Evolutionary conservation across 2,797 vertebrate genomes (phyloP), one percentile per base, ranked within the genome.

Genomic region (Xiphorhynchus erythropygius): DNA sequence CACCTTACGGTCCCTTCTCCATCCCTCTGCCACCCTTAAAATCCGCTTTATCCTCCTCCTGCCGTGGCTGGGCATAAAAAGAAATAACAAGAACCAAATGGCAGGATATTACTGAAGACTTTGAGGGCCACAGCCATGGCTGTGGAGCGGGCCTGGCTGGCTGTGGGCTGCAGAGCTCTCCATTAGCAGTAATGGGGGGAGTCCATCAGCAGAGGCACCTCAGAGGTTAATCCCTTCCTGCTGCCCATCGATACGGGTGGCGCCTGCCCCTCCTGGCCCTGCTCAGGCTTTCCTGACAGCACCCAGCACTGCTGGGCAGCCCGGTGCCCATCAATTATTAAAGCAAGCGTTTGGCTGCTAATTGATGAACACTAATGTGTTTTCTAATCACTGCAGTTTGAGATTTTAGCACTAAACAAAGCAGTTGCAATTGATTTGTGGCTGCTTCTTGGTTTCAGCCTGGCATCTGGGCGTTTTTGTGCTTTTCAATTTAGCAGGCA

Each of bases 341-440:
- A 99, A 98, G 95, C 98, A 98, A 99, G 98, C 98, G 98, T 99
- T 99, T 99, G 98, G 97, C 98, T 99, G 98, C 98, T 99, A 99
- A 99, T 99, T 99, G 99, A 99, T 98, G 98, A 99, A 99, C 98
- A 98, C 98, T 99, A 99, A 99, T 99, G 99, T 99, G 99, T 99
- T 99, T 99, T 99, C 99, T 99, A 99, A 99, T 99, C 99, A 99
- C 99, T 99, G 98, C 98, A 99, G 98, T 99, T 99, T 98, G 98
- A 99, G 98, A 98, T 99, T 99, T 99, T 99, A 99, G 98, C 98
- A 98, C 98, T 98, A 99, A 99, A 99, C 99, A 99, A 99, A 99
- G 99, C 98, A 99, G 98, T 98, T 97, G 97, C 94, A 98, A 99
- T 99, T 99, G 99, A 99, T 99, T 98, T 98, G 97, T 97, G 97